Conservation (phyloP, 2,113 vertebrate species). For the Labrus mixtus region DNA sequence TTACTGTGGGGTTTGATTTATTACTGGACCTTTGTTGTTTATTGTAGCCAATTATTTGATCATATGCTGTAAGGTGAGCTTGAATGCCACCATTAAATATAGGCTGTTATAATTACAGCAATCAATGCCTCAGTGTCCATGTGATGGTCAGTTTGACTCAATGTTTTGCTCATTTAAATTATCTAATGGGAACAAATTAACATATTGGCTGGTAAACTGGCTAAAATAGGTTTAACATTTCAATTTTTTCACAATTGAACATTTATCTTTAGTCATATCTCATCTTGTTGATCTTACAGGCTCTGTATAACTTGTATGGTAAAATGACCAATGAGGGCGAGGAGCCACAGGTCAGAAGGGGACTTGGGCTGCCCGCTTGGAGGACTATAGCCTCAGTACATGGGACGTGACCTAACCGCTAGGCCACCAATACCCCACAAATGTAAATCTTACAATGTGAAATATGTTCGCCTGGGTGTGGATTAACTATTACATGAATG, state of each 20-base stretch:
- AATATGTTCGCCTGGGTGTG: no score
- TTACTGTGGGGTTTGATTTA: neutral
- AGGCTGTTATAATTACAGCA: neutral
- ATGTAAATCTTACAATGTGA: no score
- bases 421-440: no score
- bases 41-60: neutral
- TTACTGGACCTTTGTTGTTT: neutral
- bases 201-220: neutral
- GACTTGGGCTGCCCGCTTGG: no score
- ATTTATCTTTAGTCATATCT: no score
- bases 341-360: no score
- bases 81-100: neutral
- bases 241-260: no score
- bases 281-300: neutral
- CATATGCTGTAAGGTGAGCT: neutral
- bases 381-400: no score
- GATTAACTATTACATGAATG: no score
- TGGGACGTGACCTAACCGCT: no score
- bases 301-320: no score
- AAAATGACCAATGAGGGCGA: no score
- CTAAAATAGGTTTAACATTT: neutral
- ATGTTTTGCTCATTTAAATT: neutral
- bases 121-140: neutral
- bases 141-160: neutral
- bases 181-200: neutral